Evolutionary conservation across 2,888 invertebrate species (phyloP), one percentile per base, ranked within the genome.

Genomic region (Drosophila affinis): DNA sequence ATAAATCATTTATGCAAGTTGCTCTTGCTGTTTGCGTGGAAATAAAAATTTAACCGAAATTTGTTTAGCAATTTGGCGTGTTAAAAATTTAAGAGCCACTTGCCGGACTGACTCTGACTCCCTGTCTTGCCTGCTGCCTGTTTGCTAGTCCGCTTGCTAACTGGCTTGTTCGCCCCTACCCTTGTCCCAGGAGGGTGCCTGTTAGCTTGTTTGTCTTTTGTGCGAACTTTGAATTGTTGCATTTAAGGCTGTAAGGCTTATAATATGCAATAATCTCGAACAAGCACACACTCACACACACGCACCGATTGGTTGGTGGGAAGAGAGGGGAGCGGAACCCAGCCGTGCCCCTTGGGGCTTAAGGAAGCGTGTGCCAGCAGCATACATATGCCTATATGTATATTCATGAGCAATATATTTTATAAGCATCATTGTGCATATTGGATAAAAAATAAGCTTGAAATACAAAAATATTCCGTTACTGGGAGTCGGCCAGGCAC

Each of bases 1-100:
- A 85, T 85, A 85, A 85, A 85, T 85, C 88, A 86, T 85, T 85
- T 85, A 85, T 85, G 87, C 81, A 88, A 85, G 87, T 85, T 79
- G 88, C 75, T 70, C 65, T 68, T 72, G 62, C 74, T 62, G 76
- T 85, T 79, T 85, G 77, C 52, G 72, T 75, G 68, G 55, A 79
- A 74, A 79, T 82, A 78, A 75, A 79, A 81, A 76, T 75, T 70
- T 73, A 67, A 76, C 46, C 49, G 24, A 80, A 87, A 87, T 85
- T 87, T 85, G 83, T 75, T 82, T 76, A 75, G 72, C 82, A 77
- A 81, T 81, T 85, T 85, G 59, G 76, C 83, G 82, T 78, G 80
- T 85, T 85, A 82, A 79, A 87, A 82, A 87, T 84, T 78, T 73
- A 87, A 86, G 55, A 78, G 63, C 60, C 59, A 55, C 54, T 70